Percentiles rank a stretch among this genome's conserved stretches.
Evolutionary conservation across 2,797 vertebrate genomes (phyloP).

Genomic region (Lutjanus campechanus): DNA sequence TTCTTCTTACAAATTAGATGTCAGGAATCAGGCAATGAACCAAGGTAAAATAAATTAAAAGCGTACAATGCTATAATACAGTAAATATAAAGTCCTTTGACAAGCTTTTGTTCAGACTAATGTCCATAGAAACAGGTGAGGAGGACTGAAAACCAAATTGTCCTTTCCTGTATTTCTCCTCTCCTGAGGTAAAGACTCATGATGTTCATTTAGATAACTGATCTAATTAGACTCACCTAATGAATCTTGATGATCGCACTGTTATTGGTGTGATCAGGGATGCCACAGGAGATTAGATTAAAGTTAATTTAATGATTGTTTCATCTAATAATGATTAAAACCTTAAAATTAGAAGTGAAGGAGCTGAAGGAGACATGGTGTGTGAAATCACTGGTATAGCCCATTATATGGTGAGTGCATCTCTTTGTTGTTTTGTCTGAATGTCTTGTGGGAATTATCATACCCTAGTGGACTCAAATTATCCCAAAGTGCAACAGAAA

Average conservation of each 20-base stretch:
- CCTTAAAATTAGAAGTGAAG: not conserved
- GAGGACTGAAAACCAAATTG: not conserved
- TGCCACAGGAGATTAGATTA: slow-evolving; percentile 10
- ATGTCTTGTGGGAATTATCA: not conserved
- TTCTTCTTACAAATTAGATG: not conserved
- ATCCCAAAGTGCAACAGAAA: not conserved
- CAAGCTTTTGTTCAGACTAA: not conserved
- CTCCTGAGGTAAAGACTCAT: not conserved
- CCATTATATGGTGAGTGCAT: not conserved
- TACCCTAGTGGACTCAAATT: not conserved
- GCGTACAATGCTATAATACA: not conserved
- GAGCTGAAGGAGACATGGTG: slow-evolving; percentile 7
- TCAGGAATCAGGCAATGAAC: not conserved
- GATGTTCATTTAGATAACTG: slow-evolving; percentile 33
- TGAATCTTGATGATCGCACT: not conserved
- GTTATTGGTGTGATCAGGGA: slow-evolving; percentile 13
- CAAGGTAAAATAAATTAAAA: not conserved
- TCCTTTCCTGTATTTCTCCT: not conserved
- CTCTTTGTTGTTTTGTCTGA: not conserved
- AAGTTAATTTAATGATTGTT: not conserved
- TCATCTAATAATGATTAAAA: slow-evolving; percentile 14
- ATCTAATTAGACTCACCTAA: slow-evolving; percentile 6
- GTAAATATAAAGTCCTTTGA: no score
- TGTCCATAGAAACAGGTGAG: not conserved
- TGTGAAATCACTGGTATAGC: slow-evolving; percentile 1